A percentile compares a stretch with the other conserved stretches of the same genome.
Evolutionary conservation across 2,888 invertebrate species (phyloP).

Genomic region (Drosophila mimetica): DNA sequence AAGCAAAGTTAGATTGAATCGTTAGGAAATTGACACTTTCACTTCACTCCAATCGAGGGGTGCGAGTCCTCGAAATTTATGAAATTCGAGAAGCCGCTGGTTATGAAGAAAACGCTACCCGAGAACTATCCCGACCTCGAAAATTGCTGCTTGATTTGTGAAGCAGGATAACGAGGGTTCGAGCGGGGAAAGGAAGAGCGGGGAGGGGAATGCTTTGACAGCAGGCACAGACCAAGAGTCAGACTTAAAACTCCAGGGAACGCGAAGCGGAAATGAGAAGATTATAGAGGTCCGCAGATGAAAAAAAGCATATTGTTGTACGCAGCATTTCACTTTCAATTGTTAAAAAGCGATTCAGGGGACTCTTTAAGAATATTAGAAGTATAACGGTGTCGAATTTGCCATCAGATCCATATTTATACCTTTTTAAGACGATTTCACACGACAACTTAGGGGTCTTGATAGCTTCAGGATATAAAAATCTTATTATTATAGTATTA

Average conservation of each 20-base stretch:
- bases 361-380: slow-evolving; percentile 3
- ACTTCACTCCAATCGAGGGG: slow-evolving; percentile 25
- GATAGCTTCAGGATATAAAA: no score
- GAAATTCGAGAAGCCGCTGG: slow-evolving; percentile 67
- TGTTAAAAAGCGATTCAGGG: slow-evolving; percentile 7
- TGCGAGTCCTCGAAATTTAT: slow-evolving; percentile 53
- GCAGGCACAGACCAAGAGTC: slow-evolving; percentile 53
- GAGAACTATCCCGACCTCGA: slow-evolving; percentile 17
- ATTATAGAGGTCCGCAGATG: slow-evolving; percentile 16
- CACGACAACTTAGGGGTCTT: neutral
- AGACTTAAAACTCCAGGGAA: slow-evolving; percentile 28
- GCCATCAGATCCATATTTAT: slow-evolving; percentile 1
- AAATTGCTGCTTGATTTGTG: slow-evolving; percentile 37
- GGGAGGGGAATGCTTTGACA: slow-evolving; percentile 64
- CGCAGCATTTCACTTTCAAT: slow-evolving; percentile 29
- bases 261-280: slow-evolving; percentile 27
- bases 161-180: slow-evolving; percentile 33
- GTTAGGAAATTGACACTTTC: slow-evolving; percentile 73
- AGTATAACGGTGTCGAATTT: slow-evolving; percentile 12
- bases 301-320: slow-evolving; percentile 16
- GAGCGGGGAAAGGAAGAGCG: neutral
- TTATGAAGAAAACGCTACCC: slow-evolving; percentile 32
- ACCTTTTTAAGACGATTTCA: neutral
- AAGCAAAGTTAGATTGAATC: slow-evolving; percentile 61
- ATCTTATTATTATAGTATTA: no score